Percentiles rank a stretch among this genome's conserved stretches.
Conservation (phyloP, 2,797 vertebrate species). For the Danio kyathit region DNA sequence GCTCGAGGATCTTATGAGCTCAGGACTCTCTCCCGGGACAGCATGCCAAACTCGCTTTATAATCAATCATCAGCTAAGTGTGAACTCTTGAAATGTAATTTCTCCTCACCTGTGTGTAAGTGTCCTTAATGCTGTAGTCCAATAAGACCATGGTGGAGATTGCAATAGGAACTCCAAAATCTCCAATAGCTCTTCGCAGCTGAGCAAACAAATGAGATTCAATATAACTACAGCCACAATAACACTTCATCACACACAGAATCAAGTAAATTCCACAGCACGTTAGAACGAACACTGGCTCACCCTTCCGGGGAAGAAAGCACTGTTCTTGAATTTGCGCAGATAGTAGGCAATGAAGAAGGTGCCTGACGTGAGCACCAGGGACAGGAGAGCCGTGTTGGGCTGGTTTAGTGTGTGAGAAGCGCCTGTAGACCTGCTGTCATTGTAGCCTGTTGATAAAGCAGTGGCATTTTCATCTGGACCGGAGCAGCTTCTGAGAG, state of each 20-base stretch:
- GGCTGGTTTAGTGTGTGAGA: conserved; percentile 78
- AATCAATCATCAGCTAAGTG: too few species aligned
- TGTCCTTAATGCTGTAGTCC: conserved; percentile 88
- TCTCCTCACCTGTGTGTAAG: conserved; percentile 88
- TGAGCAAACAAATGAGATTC: conserved; percentile 63
- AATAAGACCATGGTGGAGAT: conserved; percentile 97
- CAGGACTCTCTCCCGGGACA: too few species aligned
- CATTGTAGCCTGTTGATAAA: conserved; percentile 39
- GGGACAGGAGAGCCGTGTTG: conserved; percentile 93
- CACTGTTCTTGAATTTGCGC: conserved; percentile 98
- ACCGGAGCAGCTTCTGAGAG: conserved; percentile 82
- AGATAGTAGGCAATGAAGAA: conserved; percentile 98
- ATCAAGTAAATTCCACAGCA: too few species aligned
- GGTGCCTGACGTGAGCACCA: conserved; percentile 94
- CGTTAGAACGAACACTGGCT: too few species aligned
- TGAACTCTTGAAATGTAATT: too few species aligned
- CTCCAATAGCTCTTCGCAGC: conserved; percentile 94
- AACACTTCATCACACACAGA: not conserved
- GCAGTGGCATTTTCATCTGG: conserved; percentile 54
- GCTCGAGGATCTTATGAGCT: too few species aligned
- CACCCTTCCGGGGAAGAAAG: conserved; percentile 94
- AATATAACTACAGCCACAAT: not conserved
- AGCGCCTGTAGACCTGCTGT: not conserved
- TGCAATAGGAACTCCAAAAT: conserved; percentile 97
- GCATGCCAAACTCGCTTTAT: too few species aligned